phyloP scores from a whole-genome alignment of 2,797 vertebrate species.

The Brachyrhaphis roseni region DNA sequence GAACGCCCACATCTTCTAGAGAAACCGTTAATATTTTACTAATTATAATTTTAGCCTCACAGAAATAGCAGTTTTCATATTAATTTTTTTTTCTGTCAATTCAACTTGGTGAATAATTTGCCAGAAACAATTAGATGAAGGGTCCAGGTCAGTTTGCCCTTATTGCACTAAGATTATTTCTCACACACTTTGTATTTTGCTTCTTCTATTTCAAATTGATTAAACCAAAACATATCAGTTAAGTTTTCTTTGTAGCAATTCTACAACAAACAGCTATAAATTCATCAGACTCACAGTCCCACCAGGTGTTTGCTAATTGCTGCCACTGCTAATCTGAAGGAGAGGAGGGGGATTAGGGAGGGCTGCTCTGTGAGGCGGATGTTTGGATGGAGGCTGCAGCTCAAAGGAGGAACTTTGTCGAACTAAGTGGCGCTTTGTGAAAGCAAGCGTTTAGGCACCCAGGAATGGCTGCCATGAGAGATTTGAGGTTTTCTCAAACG shows the following conservation, averaged over 20 bases:
- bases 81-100: background rate
- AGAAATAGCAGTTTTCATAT: background rate
- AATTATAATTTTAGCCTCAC: background rate
- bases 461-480: too few species aligned
- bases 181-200: background rate
- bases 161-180: background rate
- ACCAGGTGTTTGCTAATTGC: too few species aligned
- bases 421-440: too few species aligned
- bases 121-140: background rate
- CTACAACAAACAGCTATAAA: background rate
- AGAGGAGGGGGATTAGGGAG: too few species aligned
- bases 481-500: too few species aligned
- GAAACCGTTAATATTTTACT: background rate
- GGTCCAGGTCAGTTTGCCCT: background rate
- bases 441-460: too few species aligned
- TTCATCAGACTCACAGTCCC: too few species aligned
- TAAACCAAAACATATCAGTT: background rate
- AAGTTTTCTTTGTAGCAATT: background rate
- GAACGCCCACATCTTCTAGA: background rate
- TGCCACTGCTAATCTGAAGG: too few species aligned
- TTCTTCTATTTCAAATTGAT: background rate
- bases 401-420: too few species aligned
- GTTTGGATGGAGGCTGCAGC: too few species aligned
- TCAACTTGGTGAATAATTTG: background rate
- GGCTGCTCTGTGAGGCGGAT: too few species aligned